These are phyloP conservation scores for Eumacrocentrus americanus DNA, from an alignment of 2,888 invertebrate species.

Conservation along the genomic window DNA sequence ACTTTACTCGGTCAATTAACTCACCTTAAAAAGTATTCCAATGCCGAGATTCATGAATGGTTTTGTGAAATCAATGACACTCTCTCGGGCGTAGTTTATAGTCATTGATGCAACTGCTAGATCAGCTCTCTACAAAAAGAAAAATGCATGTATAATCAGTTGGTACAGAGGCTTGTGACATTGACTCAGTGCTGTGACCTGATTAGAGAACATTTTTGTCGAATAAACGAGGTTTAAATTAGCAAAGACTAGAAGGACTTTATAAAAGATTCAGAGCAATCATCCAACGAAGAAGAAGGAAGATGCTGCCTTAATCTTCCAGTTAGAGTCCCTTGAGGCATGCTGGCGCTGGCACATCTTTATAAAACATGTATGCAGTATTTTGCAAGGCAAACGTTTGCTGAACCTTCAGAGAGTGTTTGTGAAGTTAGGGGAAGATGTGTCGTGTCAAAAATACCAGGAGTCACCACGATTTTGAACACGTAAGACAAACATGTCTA, in stretches of 20 bases:
- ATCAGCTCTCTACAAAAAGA: slow-evolving; percentile 82
- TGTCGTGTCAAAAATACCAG: not conserved
- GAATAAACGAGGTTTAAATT: slow-evolving; percentile 4
- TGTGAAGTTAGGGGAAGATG: not conserved
- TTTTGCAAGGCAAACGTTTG: slow-evolving; percentile 51
- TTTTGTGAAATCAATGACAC: slow-evolving; percentile 96
- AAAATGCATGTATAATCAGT: not conserved
- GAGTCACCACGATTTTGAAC: not conserved
- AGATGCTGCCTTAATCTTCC: slow-evolving; percentile 22
- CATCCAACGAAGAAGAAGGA: slow-evolving; percentile 42
- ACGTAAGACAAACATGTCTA: not conserved
- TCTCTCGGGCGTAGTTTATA: slow-evolving; percentile 94
- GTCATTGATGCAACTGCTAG: slow-evolving; percentile 97
- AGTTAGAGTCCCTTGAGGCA: slow-evolving; percentile 5
- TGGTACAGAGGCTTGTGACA: not conserved
- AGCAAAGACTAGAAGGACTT: slow-evolving; percentile 27
- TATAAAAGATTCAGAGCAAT: slow-evolving; percentile 54
- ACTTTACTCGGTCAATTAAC: too few relatives aligned
- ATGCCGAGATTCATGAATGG: slow-evolving; percentile 98
- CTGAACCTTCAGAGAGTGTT: slow-evolving; percentile 34
- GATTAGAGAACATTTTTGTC: too few relatives aligned
- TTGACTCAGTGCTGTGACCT: too few relatives aligned
- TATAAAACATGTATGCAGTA: slow-evolving; percentile 49
- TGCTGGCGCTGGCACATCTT: slow-evolving; percentile 19
- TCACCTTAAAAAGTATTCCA: slow-evolving; percentile 92